These are phyloP conservation scores for Poicephalus gulielmi DNA, from an alignment of 2,113 vertebrate species.

Conservation along the genomic window DNA sequence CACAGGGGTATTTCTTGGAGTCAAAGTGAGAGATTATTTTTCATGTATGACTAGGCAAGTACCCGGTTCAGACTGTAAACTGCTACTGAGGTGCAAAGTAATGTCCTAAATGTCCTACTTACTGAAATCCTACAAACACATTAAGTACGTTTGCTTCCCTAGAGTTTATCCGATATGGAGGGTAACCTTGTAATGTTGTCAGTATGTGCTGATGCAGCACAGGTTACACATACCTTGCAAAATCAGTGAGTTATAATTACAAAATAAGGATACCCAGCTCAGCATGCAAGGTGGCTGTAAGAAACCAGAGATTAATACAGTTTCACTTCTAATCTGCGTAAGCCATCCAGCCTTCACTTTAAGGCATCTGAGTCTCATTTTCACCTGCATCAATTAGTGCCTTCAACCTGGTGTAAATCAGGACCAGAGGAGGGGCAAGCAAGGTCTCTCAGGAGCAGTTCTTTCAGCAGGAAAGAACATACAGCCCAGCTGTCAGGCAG, in stretches of 20 bases:
- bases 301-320: not conserved
- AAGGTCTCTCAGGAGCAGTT: not conserved
- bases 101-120: not conserved
- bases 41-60: not conserved
- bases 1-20: not conserved
- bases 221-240: fast-evolving
- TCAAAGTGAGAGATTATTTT: not conserved
- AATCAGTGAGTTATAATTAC: not conserved
- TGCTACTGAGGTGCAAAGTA: not conserved
- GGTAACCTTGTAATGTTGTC: not conserved
- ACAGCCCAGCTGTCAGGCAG: not conserved
- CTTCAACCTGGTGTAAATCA: not conserved
- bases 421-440: not conserved
- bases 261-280: not conserved
- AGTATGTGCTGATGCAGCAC: not conserved
- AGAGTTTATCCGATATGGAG: not conserved
- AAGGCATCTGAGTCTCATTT: not conserved
- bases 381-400: fast-evolving
- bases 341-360: fast-evolving
- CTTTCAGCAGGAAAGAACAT: not conserved
- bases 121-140: slow-evolving; percentile 17
- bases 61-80: not conserved
- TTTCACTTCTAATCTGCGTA: not conserved
- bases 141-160: not conserved
- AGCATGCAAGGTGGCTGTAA: not conserved